These are phyloP conservation scores for Bradypodion ventrale DNA, from an alignment of 2,797 vertebrate species.

Conservation along the genomic window DNA sequence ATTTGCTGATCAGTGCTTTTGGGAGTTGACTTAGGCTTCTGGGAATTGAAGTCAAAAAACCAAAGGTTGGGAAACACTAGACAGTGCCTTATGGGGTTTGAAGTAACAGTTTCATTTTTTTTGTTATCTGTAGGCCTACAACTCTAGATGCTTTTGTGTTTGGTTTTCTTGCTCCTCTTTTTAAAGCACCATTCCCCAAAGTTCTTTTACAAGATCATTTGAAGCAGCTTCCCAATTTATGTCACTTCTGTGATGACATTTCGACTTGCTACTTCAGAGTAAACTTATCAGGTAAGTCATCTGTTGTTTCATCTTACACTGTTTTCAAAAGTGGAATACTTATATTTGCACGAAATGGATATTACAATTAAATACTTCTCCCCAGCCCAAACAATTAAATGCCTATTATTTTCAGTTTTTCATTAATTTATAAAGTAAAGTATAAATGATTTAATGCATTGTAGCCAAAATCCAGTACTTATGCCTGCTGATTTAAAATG, in stretches of 20 bases:
- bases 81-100: fast-evolving
- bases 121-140: constrained; percentile 81
- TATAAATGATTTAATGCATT: neutral
- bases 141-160: constrained; percentile 97
- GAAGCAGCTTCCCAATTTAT: constrained; percentile 92
- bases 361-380: constrained; percentile 30
- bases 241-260: constrained; percentile 90
- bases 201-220: constrained; percentile 91
- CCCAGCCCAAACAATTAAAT: neutral
- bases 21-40: no score
- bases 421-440: constrained; percentile 31
- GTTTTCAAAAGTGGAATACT: constrained; percentile 1
- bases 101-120: neutral
- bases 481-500: no score
- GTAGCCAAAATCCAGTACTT: no score
- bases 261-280: constrained; percentile 85
- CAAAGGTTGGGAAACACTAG: no score
- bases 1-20: no score
- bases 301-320: constrained; percentile 11
- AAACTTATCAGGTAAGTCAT: constrained; percentile 77
- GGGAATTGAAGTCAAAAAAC: no score
- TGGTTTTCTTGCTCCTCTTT: constrained; percentile 91
- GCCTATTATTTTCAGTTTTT: constrained; percentile 7
- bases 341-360: constrained; percentile 5
- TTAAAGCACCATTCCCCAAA: constrained; percentile 89